Evolutionary conservation across 2,888 invertebrate species (phyloP), one percentile per base, ranked within the genome.

Genomic region (Brachyopa scutellaris): DNA sequence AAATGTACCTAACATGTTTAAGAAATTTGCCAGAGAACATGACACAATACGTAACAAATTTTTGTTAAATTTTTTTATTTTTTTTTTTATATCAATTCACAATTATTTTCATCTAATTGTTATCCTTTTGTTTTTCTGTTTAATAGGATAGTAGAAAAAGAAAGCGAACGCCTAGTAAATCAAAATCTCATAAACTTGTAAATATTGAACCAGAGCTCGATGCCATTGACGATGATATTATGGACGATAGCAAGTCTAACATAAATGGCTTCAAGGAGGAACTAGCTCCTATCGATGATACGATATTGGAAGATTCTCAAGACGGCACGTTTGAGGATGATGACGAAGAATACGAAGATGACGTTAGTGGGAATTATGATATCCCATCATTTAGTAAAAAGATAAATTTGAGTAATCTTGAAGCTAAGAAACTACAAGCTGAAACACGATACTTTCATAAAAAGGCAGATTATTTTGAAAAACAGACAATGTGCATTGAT

Each of bases 391-490:
- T 33, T 29, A 31, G 21, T 21, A 80, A 62, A 42, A 80, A 49
- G 13, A 1, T 29, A 0, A 62, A 69, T 45, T 8, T 73, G 4
- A 42, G 2, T 0, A 31, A 21, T 6, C 67, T 80, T 6, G 62
- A 80, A 51, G 79, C 79, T 0, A 19, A 29, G 2, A 80, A 80
- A 57, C 1, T 80, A n/a, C 61, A 74, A 36, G 79, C 79, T 1
- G 79, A 80, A 69, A 74, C 79, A 2, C 38, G 69, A 7, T 80
- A 74, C 17, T 80, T 69, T 17, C 38, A 69, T 9, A 74, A 33
- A n/a, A 80, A 80, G 31, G 79, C 74, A 0, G 79, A 80, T 1
- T 80, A 80, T 26, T 69, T 74, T 31, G 74, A 80, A 36, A 80
- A 74, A n/a, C 79, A 80, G 29, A 74, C 62, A 5, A 11, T 17